Percentiles rank a stretch among this genome's conserved stretches.
Evolutionary conservation across 2,113 vertebrate species (phyloP).

Genomic region (Xenotilapia flavipinnis): DNA sequence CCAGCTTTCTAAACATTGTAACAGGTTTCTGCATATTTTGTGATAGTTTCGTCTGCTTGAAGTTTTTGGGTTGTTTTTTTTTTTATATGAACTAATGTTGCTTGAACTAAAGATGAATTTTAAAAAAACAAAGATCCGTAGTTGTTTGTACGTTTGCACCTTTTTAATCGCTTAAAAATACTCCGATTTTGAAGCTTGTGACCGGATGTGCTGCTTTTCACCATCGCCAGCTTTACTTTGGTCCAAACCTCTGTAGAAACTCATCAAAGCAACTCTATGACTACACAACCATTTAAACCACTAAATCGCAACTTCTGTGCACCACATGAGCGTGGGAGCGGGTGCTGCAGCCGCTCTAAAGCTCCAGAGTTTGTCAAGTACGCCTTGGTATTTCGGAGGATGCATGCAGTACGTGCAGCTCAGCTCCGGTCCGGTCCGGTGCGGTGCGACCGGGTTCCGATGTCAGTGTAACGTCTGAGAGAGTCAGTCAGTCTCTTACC

Average conservation of each 20-base stretch:
- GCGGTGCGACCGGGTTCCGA: background rate
- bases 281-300: background rate
- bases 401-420: background rate
- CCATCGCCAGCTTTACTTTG: background rate
- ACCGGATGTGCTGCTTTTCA: conserved; percentile 4
- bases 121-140: background rate
- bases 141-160: background rate
- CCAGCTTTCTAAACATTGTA: background rate
- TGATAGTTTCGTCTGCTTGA: background rate
- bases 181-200: background rate
- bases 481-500: conserved; percentile 29
- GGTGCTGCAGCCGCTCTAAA: background rate
- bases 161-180: background rate
- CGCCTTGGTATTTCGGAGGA: background rate
- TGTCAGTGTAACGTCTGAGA: background rate
- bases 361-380: background rate
- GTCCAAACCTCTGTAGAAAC: conserved; percentile 17
- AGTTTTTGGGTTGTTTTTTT: background rate
- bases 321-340: fast-evolving
- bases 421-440: background rate
- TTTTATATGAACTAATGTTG: background rate
- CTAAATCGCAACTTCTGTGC: background rate
- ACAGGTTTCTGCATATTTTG: background rate
- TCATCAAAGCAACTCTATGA: background rate
- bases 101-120: background rate